Base-by-base conservation (phyloP, 2,113 vertebrate genomes). In the Alethe castanea region DNA sequence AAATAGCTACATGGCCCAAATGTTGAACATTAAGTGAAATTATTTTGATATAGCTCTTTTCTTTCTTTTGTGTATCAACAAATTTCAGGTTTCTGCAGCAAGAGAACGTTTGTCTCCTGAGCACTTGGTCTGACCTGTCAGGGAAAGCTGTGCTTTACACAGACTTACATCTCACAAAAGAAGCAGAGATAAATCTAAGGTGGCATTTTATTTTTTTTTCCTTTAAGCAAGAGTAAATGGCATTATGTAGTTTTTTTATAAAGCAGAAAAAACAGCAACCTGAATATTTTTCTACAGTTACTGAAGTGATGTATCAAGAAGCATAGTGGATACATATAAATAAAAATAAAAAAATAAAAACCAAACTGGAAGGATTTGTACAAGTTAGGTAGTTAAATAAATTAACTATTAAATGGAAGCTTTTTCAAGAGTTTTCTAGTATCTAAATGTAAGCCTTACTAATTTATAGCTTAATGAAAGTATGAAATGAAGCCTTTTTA, bases 201-300 rank as follows among this genome's bases (percentile, higher is more conserved):
- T n/a, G 47, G 5, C 54, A 19, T 50, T 38, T 62, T 45, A 19
- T 36, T 35, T 62, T 53, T 70, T 47, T 60, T 61, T 50, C 56
- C 29, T 62, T 53, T 53, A 88, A 70, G 42, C 76, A 57, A 29
- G 23, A 59, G 6, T 12, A 74, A 73, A 53, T 57, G 23, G 14
- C 13, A 57, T 48, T 61, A 19, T 54, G 22, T 3, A 35, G 11
- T 24, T 38, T 40, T 40, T 70, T 70, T 50, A 31, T 53, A 53
- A 86, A 82, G 23, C 44, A 80, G 48, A 86, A 95, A 73, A 57
- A 79, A 12, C 54, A 36, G 16, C 35, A 94, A 89, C 33, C 12
- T 60, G 69, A 86, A 65, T 88, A 74, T 73, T 89, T 80, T 94
- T 80, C 67, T 81, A 31, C 48, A 44, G 59, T 95, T 94, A 80